Base-by-base conservation (phyloP, 2,797 vertebrate species). In the Sus cebifrons region DNA sequence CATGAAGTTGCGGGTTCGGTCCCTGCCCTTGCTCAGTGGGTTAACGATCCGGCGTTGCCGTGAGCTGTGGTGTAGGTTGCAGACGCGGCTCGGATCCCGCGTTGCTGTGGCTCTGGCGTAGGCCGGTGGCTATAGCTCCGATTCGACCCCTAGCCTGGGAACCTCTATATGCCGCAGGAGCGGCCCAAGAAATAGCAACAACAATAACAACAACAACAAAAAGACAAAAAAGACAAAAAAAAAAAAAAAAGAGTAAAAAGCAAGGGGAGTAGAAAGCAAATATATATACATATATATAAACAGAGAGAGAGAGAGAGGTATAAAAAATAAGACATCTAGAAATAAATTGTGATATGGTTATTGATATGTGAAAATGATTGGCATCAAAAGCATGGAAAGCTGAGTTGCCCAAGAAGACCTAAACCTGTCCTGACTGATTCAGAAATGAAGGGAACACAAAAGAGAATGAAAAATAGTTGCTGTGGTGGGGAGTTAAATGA, bases 161-260 rank as follows among this genome's bases (percentile, higher is more conserved):
- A n/a, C n/a, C n/a, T n/a, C n/a, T n/a, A n/a, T n/a, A n/a, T n/a
- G n/a, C n/a, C n/a, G n/a, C n/a, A n/a, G n/a, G n/a, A n/a, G n/a
- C n/a, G n/a, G n/a, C n/a, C n/a, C n/a, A n/a, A n/a, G n/a, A n/a
- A n/a, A n/a, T n/a, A n/a, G n/a, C n/a, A n/a, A n/a, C n/a, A n/a
- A n/a, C n/a, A n/a, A n/a, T n/a, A n/a, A n/a, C n/a, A n/a, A n/a
- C n/a, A n/a, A n/a, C n/a, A n/a, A n/a, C n/a, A n/a, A n/a, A n/a
- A n/a, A n/a, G n/a, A n/a, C n/a, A n/a, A n/a, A n/a, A n/a, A n/a
- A n/a, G n/a, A n/a, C n/a, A n/a, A n/a, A n/a, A n/a, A n/a, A n/a
- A n/a, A n/a, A n/a, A n/a, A n/a, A n/a, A n/a, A n/a, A 84, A 84
- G 20, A 91, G 5, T 85, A n/a, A 89, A 32, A 87, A 74, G 11